Percentiles rank a stretch among this genome's conserved stretches.
These are phyloP conservation scores for Leucosticte australis DNA, from an alignment of 2,113 vertebrate genomes.

Conservation along the genomic window DNA sequence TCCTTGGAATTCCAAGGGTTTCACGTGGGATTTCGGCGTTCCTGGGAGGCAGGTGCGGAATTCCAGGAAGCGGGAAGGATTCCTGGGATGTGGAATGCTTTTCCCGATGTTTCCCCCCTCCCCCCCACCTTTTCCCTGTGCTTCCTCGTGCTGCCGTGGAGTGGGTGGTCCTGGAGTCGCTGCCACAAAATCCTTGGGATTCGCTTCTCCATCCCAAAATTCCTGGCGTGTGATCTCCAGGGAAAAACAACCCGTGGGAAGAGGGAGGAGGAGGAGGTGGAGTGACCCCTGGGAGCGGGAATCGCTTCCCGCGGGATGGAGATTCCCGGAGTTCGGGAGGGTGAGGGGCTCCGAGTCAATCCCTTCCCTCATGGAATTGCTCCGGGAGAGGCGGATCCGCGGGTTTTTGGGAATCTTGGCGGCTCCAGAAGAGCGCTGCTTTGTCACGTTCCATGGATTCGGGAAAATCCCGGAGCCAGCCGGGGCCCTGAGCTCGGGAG, in stretches of 20 bases:
- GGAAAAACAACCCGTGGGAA: background rate
- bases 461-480: background rate
- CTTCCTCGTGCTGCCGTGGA: background rate
- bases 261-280: background rate
- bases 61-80: background rate
- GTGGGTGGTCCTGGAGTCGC: background rate
- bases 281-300: background rate
- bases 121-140: background rate
- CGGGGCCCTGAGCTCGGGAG: background rate
- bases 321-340: background rate
- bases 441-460: background rate
- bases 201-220: background rate
- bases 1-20: background rate
- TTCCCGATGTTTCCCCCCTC: background rate
- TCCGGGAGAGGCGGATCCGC: background rate
- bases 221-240: background rate
- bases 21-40: background rate
- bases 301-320: background rate
- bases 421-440: background rate
- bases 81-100: background rate
- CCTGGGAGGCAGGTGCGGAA: background rate
- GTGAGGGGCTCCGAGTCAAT: accelerated
- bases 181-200: background rate
- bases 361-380: background rate
- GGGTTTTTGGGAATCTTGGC: background rate